phyloP scores from a whole-genome alignment of 2,797 vertebrate genomes.

The Allobates femoralis region DNA sequence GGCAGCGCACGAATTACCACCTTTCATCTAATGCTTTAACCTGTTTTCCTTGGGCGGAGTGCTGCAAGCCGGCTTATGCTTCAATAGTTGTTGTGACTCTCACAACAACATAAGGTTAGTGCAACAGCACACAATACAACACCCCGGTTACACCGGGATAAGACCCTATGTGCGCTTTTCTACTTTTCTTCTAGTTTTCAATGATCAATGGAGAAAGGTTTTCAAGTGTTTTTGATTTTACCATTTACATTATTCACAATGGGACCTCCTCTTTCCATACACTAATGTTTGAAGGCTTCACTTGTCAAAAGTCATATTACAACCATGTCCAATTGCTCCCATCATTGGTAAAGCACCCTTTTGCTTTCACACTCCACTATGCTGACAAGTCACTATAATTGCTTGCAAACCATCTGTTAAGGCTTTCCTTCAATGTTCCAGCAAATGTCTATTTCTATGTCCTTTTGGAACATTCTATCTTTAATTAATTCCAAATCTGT shows the following conservation, averaged over 20 bases:
- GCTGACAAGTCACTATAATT: neutral
- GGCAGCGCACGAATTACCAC: too few relatives aligned
- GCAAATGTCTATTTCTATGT: neutral
- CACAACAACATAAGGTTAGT: too few relatives aligned
- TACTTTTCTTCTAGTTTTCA: too few relatives aligned
- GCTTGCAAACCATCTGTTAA: neutral
- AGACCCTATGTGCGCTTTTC: too few relatives aligned
- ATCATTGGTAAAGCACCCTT: neutral
- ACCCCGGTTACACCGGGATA: too few relatives aligned
- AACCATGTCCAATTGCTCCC: neutral
- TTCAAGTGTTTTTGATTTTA: neutral
- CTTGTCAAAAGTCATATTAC: neutral
- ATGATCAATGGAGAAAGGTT: neutral
- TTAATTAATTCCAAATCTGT: constrained; percentile 15
- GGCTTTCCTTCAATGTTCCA: neutral
- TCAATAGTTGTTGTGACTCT: too few relatives aligned
- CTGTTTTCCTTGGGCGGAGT: too few relatives aligned
- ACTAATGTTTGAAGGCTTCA: neutral
- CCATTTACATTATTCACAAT: neutral
- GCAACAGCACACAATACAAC: too few relatives aligned
- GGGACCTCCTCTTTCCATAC: neutral
- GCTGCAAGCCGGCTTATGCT: too few relatives aligned
- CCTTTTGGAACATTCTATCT: neutral
- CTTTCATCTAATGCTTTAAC: too few relatives aligned
- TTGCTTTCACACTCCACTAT: neutral